phyloP scores from a whole-genome alignment of 2,797 vertebrate species.

The Galaxias olidus region DNA sequence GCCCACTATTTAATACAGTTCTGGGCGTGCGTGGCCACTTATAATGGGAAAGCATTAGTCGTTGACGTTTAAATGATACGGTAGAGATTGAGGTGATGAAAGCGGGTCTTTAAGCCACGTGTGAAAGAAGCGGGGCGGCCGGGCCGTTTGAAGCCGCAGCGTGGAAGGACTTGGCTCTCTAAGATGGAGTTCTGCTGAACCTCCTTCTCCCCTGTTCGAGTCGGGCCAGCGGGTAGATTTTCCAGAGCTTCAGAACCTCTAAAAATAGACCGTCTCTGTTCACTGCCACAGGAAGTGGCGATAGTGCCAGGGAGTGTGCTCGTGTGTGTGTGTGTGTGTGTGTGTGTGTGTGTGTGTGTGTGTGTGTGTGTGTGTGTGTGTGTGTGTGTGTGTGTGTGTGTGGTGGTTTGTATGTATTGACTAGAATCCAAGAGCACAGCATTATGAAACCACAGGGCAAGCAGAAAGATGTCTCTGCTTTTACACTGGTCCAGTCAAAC shows the following conservation, averaged over 20 bases:
- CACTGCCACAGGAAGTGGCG: slow-evolving; percentile 68
- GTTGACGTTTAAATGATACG: not conserved
- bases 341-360: slow-evolving; percentile 33
- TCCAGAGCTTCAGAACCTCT: slow-evolving; percentile 61
- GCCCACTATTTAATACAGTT: not conserved
- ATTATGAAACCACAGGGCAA: slow-evolving; percentile 43
- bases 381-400: slow-evolving; percentile 6
- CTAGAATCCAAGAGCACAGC: slow-evolving; percentile 54
- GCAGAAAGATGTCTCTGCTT: slow-evolving; percentile 51
- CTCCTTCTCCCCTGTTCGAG: slow-evolving; percentile 22
- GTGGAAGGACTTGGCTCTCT: slow-evolving; percentile 33
- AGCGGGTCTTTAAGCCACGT: slow-evolving; percentile 7
- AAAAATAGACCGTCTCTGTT: slow-evolving; percentile 67
- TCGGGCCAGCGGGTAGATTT: slow-evolving; percentile 61
- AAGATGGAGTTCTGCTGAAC: slow-evolving; percentile 24
- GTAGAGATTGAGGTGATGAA: slow-evolving; percentile 6
- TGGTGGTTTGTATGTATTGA: slow-evolving; percentile 53
- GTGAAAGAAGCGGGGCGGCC: slow-evolving; percentile 20
- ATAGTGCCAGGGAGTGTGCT: slow-evolving; percentile 61
- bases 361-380: slow-evolving; percentile 2
- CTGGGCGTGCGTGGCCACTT: not conserved
- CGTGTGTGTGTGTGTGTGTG: slow-evolving; percentile 31
- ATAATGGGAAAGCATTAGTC: not conserved
- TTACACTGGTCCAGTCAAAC: slow-evolving; percentile 34
- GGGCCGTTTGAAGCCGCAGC: slow-evolving; percentile 16